Conservation (phyloP, 2,888 invertebrate species). For the Stenichneumon culpator region DNA sequence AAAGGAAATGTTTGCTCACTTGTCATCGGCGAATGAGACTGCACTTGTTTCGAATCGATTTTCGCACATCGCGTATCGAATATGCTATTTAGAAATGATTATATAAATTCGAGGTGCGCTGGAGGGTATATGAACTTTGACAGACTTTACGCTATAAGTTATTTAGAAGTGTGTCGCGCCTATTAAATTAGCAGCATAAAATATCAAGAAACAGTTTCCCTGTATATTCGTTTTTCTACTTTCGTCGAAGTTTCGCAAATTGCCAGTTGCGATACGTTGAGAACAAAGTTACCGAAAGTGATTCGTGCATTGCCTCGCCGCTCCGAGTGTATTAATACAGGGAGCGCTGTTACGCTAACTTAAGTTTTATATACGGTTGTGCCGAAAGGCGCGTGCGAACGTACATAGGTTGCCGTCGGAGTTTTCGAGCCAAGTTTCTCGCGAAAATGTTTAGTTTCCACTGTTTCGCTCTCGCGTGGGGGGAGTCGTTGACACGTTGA, state of each 20-base stretch:
- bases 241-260: not conserved
- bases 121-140: not conserved
- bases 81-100: not conserved
- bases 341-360: not conserved
- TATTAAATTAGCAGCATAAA: not conserved
- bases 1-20: not conserved
- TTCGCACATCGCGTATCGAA: not conserved
- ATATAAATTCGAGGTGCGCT: not conserved
- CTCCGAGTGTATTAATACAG: constrained; percentile 11
- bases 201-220: not conserved
- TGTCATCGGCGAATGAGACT: not conserved
- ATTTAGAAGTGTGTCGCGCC: not conserved
- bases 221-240: not conserved
- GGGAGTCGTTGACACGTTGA: constrained; percentile 68
- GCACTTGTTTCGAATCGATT: not conserved
- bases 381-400: not conserved
- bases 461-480: constrained; percentile 8
- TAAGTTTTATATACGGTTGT: constrained; percentile 9
- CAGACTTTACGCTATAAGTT: not conserved
- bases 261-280: not conserved
- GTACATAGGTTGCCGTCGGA: not conserved
- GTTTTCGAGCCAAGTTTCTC: not conserved
- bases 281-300: constrained; percentile 12
- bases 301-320: not conserved
- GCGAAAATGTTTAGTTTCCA: constrained; percentile 13